Conservation (phyloP, 2,113 vertebrate species). For the Sapajus apella region DNA sequence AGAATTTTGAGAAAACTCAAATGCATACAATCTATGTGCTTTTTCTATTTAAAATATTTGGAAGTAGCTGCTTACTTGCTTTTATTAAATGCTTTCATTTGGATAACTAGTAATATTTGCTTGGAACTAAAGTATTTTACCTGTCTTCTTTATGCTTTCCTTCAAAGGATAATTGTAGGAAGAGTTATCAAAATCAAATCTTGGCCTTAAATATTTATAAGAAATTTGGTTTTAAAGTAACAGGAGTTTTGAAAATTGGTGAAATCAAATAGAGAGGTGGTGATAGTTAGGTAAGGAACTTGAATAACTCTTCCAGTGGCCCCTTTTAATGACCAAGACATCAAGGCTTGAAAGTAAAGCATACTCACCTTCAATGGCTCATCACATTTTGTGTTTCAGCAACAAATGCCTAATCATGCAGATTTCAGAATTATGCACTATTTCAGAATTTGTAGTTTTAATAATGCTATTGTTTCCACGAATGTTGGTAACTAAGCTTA, state of each 20-base stretch:
- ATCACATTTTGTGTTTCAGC: background rate
- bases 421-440: background rate
- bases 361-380: background rate
- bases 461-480: background rate
- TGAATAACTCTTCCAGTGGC: background rate
- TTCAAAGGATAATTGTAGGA: background rate
- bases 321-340: background rate
- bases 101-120: background rate
- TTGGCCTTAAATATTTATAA: conserved; percentile 5
- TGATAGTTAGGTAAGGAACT: background rate
- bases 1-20: conserved; percentile 35
- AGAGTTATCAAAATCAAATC: background rate
- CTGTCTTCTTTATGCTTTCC: background rate
- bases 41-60: background rate
- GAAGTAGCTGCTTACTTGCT: background rate
- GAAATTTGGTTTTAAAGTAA: background rate
- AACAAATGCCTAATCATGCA: background rate
- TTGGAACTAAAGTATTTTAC: conserved; percentile 35
- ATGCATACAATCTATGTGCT: background rate
- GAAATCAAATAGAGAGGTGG: background rate
- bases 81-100: conserved; percentile 31
- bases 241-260: background rate
- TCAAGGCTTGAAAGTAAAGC: background rate
- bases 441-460: background rate
- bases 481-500: conserved; percentile 25